phyloP scores from a whole-genome alignment of 2,113 vertebrate species.

The Rhipidura dahli region DNA sequence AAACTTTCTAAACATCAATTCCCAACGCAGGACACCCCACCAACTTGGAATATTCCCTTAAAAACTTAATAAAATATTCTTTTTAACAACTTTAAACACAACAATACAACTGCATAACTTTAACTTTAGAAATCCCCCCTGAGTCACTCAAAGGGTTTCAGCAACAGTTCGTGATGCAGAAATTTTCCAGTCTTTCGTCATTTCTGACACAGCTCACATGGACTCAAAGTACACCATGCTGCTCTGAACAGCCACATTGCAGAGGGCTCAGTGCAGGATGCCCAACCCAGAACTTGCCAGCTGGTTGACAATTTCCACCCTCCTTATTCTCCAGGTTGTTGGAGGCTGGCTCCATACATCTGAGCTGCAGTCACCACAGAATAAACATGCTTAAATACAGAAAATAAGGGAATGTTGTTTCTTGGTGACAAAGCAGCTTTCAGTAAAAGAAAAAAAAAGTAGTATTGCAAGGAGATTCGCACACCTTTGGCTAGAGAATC shows the following conservation, averaged over 20 bases:
- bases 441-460: neutral
- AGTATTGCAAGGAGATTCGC: fast-evolving
- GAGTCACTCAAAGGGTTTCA: too few relatives aligned
- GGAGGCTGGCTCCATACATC: neutral
- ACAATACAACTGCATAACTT: too few relatives aligned
- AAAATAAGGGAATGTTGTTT: neutral
- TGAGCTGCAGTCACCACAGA: neutral
- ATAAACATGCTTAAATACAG: neutral
- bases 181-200: too few relatives aligned
- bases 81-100: too few relatives aligned
- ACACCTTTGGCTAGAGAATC: neutral
- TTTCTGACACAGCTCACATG: too few relatives aligned
- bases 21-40: too few relatives aligned
- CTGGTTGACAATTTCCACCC: neutral
- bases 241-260: neutral
- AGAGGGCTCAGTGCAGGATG: neutral
- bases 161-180: too few relatives aligned
- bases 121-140: too few relatives aligned
- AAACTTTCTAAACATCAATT: too few relatives aligned
- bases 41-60: too few relatives aligned
- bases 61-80: too few relatives aligned
- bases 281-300: neutral
- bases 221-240: neutral
- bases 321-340: neutral
- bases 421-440: neutral